Percentiles rank a stretch among this genome's conserved stretches.
phyloP scores from a whole-genome alignment of 2,888 invertebrate genomes.

The Vandiemenella viatica region DNA sequence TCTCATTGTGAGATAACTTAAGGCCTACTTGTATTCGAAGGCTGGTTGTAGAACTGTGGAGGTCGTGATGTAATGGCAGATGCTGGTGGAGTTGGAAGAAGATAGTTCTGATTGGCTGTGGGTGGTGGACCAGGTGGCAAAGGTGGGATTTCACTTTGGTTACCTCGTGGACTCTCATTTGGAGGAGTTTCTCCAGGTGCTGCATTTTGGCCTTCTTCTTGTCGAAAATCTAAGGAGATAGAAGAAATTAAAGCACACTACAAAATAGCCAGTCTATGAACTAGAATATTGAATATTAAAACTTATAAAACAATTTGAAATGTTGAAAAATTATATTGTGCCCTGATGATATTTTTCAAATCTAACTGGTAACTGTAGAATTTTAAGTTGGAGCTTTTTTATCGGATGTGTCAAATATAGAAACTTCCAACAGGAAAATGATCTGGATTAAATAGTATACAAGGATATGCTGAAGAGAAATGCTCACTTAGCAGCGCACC shows the following conservation, averaged over 20 bases:
- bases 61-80: slow-evolving; percentile 2
- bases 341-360: too few relatives aligned
- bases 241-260: background rate
- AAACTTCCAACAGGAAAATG: too few relatives aligned
- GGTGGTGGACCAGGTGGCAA: slow-evolving; percentile 20
- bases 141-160: slow-evolving; percentile 17
- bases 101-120: slow-evolving; percentile 22
- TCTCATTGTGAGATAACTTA: background rate
- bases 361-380: too few relatives aligned
- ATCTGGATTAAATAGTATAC: too few relatives aligned
- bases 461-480: too few relatives aligned
- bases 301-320: too few relatives aligned
- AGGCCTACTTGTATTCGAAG: slow-evolving; percentile 11
- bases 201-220: background rate
- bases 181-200: background rate
- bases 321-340: too few relatives aligned
- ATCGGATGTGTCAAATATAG: too few relatives aligned
- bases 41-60: slow-evolving; percentile 12
- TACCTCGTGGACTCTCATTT: background rate
- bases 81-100: slow-evolving; percentile 24
- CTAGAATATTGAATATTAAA: too few relatives aligned
- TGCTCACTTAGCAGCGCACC: too few relatives aligned
- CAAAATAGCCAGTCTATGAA: too few relatives aligned
- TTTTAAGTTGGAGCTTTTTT: too few relatives aligned
- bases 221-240: background rate